A percentile compares a stretch with the other conserved stretches of the same genome.
These are phyloP conservation scores for Aphodius sticticus DNA, from an alignment of 2,888 invertebrate species.

Conservation along the genomic window DNA sequence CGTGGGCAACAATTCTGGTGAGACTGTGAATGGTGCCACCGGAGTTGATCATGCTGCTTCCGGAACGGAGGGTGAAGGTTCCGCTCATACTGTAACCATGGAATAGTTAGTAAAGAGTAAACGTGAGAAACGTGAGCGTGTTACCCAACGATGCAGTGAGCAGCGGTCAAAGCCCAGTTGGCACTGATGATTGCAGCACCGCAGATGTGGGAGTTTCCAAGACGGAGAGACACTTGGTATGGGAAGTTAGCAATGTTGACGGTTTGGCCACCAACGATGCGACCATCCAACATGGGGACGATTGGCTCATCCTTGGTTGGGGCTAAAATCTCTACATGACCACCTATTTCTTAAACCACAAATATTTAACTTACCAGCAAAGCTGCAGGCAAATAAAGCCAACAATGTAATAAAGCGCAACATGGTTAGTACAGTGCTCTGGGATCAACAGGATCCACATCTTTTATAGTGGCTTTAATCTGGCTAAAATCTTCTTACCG, in stretches of 20 bases:
- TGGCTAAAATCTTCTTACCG: background rate
- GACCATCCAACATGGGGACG: conserved; percentile 39
- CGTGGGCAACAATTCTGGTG: conserved; percentile 43
- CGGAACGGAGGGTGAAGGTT: conserved; percentile 44
- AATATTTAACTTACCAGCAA: conserved; percentile 21
- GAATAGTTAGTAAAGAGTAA: background rate
- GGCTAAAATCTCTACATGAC: conserved; percentile 7
- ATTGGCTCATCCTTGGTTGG: conserved; percentile 18
- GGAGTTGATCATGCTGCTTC: conserved; percentile 43
- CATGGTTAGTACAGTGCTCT: conserved; percentile 18
- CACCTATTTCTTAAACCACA: background rate
- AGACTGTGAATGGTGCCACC: conserved; percentile 43
- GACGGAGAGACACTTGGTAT: conserved; percentile 48
- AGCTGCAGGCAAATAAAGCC: conserved; percentile 18
- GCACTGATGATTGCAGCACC: conserved; percentile 45
- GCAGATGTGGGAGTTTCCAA: conserved; percentile 40
- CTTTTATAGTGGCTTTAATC: background rate
- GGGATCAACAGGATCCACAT: background rate
- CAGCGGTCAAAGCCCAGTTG: conserved; percentile 44
- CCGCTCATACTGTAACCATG: conserved; percentile 25
- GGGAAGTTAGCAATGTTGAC: conserved; percentile 50
- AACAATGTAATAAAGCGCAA: conserved; percentile 25
- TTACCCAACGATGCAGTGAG: conserved; percentile 42
- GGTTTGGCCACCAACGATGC: conserved; percentile 52
- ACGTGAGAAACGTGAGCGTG: background rate